phyloP scores from a whole-genome alignment of 2,888 invertebrate species.

The Drosophila acutilabella region DNA sequence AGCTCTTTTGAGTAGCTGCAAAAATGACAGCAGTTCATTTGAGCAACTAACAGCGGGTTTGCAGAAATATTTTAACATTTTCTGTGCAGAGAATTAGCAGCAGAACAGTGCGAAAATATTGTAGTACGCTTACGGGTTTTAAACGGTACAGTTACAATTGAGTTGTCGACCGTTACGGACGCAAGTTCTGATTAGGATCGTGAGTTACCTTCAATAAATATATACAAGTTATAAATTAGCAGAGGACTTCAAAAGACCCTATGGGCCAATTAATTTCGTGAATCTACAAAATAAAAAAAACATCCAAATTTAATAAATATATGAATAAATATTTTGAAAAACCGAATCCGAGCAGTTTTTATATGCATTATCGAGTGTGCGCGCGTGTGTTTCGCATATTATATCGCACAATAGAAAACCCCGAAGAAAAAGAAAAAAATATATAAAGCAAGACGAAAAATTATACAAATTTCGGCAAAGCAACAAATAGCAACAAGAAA shows the following conservation, averaged over 20 bases:
- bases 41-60: conserved; percentile 43
- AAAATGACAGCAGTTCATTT: conserved; percentile 42
- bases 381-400: conserved; percentile 79
- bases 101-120: conserved; percentile 50
- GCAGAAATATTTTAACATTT: conserved; percentile 41
- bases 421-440: conserved; percentile 40
- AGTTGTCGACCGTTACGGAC: conserved; percentile 80
- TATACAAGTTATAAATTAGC: conserved; percentile 27
- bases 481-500: conserved; percentile 61
- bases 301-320: conserved; percentile 28
- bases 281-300: conserved; percentile 10
- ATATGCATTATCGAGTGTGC: conserved; percentile 64
- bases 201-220: conserved; percentile 60
- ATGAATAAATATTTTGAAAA: conserved; percentile 63
- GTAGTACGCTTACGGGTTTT: conserved; percentile 62
- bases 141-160: conserved; percentile 67
- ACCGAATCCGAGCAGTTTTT: conserved; percentile 54
- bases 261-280: conserved; percentile 22
- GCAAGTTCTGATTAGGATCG: conserved; percentile 75
- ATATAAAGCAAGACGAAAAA: conserved; percentile 50
- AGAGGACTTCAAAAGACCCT: conserved; percentile 39
- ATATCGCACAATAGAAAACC: conserved; percentile 72
- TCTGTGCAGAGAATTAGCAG: conserved; percentile 47
- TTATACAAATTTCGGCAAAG: conserved; percentile 67
- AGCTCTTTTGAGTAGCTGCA: conserved; percentile 45